Evolutionary conservation across 2,888 invertebrate species (phyloP), one percentile per base, ranked within the genome.

Genomic region (Eupsilia transversa): DNA sequence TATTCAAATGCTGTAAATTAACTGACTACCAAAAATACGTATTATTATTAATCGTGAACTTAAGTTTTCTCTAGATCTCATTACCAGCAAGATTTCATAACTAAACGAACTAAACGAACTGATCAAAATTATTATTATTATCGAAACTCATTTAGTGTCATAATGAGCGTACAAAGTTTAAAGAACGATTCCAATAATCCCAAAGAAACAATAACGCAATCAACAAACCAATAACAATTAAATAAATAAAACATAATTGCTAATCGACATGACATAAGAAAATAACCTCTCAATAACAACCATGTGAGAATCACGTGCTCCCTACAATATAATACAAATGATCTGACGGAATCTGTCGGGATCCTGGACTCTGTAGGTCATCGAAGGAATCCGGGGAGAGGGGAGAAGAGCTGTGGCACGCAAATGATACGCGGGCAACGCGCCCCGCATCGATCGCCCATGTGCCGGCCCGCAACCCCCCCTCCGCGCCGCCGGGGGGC

Each of bases 361-460:
- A 70, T 71, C 71, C 83, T 80, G 80, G 87, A 84, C 59, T 85
- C 82, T 87, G 89, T 89, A 91, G 93, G 92, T 91, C 92, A 91
- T 90, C 82, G 72, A 84, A 83, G 82, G 74, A 85, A 84, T 87
- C 88, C 86, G 90, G 90, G 89, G 90, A 88, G 87, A 86, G 91
- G 90, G 88, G 89, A 80, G 86, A 84, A 86, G 83, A 83, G 87
- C 86, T 91, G 92, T 90, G 92, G 94, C 94, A 95, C 94, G 95
- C 95, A 95, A 96, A 95, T 95, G 95, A 95, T 94, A 94, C 94
- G 87, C 87, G 92, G 87, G 91, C 93, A 93, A 90, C 93, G 94
- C 93, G 94, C 91, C 90, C 92, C 93, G 94, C 94, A 96, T 96
- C 96, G 96, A 96, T 96, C 95, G 92, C 90, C 92, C 92, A 89